Evolutionary conservation across 2,888 invertebrate species (phyloP), one percentile per base, ranked within the genome.

Genomic region (Neoascia interrupta): DNA sequence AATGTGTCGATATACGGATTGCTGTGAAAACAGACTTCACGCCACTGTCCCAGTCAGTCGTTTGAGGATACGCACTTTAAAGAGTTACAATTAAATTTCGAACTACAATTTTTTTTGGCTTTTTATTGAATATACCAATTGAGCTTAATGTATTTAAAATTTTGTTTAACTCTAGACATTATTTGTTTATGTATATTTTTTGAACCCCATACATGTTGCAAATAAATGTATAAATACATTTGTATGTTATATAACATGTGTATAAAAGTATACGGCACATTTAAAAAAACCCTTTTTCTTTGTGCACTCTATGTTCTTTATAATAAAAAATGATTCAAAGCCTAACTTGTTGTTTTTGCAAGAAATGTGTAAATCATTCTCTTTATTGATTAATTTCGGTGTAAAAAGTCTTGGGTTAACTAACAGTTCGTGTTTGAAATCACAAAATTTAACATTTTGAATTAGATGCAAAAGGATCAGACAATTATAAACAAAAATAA

Each of bases 251-350:
- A 11, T 49, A 66, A 37, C 53, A 58, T 39, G n/a, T 74, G 47
- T 68, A 54, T 64, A 74, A 70, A 72, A 53, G 39, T 76, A 60
- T 76, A 72, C 72, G 64, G 64, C 58, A 72, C 72, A 49, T 28
- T n/a, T 70, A n/a, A n/a, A n/a, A 4, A n/a, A 4, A 2, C 31
- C 31, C 31, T 6, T n/a, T n/a, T n/a, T 26, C 39, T 69, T 69
- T 69, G 69, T 69, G 69, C 58, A 43, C 39, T 34, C 23, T 11
- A 8, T 41, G 26, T 19, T 15, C 28, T 19, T 58, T n/a, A 21
- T 41, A 31, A n/a, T n/a, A n/a, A n/a, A n/a, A n/a, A n/a, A n/a
- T n/a, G n/a, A n/a, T n/a, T n/a, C n/a, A n/a, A n/a, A n/a, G n/a
- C n/a, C n/a, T n/a, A n/a, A n/a, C n/a, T n/a, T n/a, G 5, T 26